Percentiles rank a stretch among this genome's conserved stretches.
These are phyloP conservation scores for Ficedula albicollis DNA, from an alignment of 2,797 vertebrate genomes.

Conservation along the genomic window DNA sequence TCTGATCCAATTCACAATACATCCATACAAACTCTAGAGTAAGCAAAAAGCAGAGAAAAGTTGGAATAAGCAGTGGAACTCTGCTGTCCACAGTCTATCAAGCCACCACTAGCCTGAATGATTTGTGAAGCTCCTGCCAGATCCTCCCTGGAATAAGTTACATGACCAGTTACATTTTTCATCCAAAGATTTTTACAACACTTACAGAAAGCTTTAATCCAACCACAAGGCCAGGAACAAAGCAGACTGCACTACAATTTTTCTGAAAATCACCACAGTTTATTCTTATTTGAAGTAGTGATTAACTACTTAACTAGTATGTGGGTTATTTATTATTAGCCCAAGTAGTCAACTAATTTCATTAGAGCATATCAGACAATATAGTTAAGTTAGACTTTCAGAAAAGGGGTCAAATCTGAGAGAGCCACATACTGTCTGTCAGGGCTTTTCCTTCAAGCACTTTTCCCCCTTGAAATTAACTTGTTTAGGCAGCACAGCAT, in stretches of 20 bases:
- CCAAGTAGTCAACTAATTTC: neutral
- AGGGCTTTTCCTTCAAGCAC: neutral
- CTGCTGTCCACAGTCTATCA: neutral
- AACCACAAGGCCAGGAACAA: neutral
- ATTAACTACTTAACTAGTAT: neutral
- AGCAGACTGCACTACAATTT: neutral
- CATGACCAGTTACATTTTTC: neutral
- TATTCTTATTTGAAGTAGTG: neutral
- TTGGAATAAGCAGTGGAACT: neutral
- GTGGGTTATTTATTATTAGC: neutral
- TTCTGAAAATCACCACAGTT: neutral
- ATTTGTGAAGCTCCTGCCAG: neutral
- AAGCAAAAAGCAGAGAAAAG: neutral
- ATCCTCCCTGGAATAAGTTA: neutral
- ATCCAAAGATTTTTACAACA: neutral
- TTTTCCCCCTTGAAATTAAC: neutral
- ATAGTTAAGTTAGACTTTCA: neutral
- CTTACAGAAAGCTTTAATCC: neutral
- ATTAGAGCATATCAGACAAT: neutral
- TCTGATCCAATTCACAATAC: neutral
- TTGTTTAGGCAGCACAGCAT: neutral
- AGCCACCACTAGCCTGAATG: neutral
- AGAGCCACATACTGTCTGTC: neutral
- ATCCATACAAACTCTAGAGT: neutral
- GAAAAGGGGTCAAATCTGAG: neutral